Conservation (phyloP, 1,140 invertebrate genomes). For the Matsumurasca onukii region DNA sequence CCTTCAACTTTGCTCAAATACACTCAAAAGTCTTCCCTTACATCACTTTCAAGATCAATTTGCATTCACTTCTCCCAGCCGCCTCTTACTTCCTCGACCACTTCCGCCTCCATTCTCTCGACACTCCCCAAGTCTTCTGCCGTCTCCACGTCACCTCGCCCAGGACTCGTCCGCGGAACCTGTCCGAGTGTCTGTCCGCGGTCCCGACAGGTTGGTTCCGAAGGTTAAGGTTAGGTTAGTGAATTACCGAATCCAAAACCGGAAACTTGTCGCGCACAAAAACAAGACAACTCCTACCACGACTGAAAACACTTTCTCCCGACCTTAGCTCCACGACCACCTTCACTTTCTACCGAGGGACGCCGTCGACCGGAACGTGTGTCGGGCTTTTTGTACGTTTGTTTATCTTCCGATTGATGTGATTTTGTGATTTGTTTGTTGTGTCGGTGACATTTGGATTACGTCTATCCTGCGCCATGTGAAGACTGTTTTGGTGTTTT, state of each 20-base stretch:
- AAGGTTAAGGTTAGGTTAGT: slow-evolving; percentile 21
- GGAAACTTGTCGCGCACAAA: slow-evolving; percentile 3
- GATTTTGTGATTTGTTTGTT: background rate
- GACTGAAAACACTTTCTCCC: slow-evolving; percentile 8
- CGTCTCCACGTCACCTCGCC: too few species aligned
- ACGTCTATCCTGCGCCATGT: background rate
- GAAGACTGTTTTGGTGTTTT: too few species aligned
- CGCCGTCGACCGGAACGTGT: background rate
- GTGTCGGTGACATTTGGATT: background rate
- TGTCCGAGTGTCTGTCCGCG: background rate
- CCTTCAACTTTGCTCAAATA: too few species aligned
- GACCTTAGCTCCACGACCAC: too few species aligned
- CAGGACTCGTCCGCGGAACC: too few species aligned
- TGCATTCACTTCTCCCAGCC: too few species aligned
- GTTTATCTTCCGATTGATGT: background rate
- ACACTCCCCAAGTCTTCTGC: too few species aligned
- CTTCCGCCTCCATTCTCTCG: too few species aligned
- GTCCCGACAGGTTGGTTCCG: background rate
- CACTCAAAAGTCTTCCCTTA: too few species aligned
- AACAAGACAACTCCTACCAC: background rate
- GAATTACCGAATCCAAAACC: slow-evolving; percentile 20
- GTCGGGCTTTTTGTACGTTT: background rate
- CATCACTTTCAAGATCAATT: too few species aligned
- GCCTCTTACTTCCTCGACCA: too few species aligned
- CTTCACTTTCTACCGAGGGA: slow-evolving; percentile 7